Evolutionary conservation across 2,797 vertebrate species (phyloP), one percentile per base, ranked within the genome.

Genomic region (Xiphorhynchus erythropygius): DNA sequence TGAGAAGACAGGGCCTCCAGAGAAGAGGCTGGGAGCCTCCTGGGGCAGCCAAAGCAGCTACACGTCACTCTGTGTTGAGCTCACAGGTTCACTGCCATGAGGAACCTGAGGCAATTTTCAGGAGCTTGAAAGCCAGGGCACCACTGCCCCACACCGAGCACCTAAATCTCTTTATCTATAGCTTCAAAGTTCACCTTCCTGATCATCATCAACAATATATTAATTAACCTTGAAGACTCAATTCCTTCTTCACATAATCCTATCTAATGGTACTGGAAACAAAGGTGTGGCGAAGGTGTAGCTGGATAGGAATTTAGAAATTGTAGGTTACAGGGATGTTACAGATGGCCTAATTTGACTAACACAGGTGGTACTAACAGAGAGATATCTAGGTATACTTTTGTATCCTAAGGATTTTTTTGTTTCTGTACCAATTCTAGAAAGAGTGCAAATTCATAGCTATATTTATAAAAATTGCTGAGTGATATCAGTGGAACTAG

Each of bases 261-360:
- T 71, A 1, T 57, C 23, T 82, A 89, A 81, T 85, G 56, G 37
- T 57, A 8, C 68, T 85, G 71, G 80, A 92, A 94, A 94, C 60
- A 94, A 89, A 92, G 90, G 78, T 92, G 87, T 89, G 86, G 81
- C 87, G 46, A 35, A 92, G 78, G 81, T 68, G 75, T 87, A 92
- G 63, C 89, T 75, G 57, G 78, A 62, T 39, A 69, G 67, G 90
- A 93, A 89, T 95, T 87, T 41, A 75, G 68, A 91, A 92, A 60
- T 21, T 68, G 78, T 64, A 84, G 55, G 70, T 92, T 53, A 53
- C 35, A 50, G 35, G 63, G 53, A 53, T 62, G 10, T 93, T 87
- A 37, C n/a, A 74, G 90, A 50, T 68, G 75, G 57, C 60, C 78
- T 87, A 39, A 80, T 86, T 60, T 75, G 52, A 74, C 90, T 83